Base-by-base conservation (phyloP, 2,113 vertebrate genomes). In the Agapornis roseicollis region DNA sequence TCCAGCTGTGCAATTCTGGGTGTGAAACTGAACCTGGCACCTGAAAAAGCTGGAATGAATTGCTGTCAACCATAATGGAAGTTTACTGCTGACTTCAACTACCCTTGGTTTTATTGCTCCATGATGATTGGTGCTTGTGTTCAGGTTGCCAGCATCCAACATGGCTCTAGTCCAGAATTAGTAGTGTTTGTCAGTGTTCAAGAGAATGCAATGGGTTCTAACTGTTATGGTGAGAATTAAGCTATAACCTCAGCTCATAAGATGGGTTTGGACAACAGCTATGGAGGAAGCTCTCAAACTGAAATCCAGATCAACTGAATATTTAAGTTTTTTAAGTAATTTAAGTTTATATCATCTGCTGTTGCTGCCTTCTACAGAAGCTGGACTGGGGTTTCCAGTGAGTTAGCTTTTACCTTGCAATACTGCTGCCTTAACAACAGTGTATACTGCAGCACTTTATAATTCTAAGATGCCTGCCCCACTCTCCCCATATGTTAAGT, bases 231-330 rank as follows among this genome's bases (percentile, higher is more conserved):
- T 19, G 50, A 71, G 55, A 64, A 16, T 7, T 55, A 6, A 13
- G 28, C 71, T 27, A 11, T 17, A 56, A 37, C 1, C 8, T 55
- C 6, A 6, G 23, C 18, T 29, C 0, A 0, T 14, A 58, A 63
- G 12, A 15, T 37, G 35, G 2, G 24, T 74, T 79, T 74, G 28
- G 58, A 23, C n/a, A 39, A 17, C 3, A 7, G 15, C 84, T 81
- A 8, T 0, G 0, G 25, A 46, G 41, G 56, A 60, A 65, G 58
- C 35, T 60, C 31, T 68, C n/a, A 17, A 58, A 23, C 28, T 73
- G 44, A 10, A 33, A 41, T n/a, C 33, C 41, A 37, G 20, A 28
- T 66, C 33, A 31, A 24, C 8, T 70, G 41, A n/a, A n/a, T n/a
- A n/a, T n/a, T n/a, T n/a, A n/a, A n/a, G n/a, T n/a, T n/a, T n/a